phyloP scores from a whole-genome alignment of 2,888 invertebrate species.

The Cheilosia soror region DNA sequence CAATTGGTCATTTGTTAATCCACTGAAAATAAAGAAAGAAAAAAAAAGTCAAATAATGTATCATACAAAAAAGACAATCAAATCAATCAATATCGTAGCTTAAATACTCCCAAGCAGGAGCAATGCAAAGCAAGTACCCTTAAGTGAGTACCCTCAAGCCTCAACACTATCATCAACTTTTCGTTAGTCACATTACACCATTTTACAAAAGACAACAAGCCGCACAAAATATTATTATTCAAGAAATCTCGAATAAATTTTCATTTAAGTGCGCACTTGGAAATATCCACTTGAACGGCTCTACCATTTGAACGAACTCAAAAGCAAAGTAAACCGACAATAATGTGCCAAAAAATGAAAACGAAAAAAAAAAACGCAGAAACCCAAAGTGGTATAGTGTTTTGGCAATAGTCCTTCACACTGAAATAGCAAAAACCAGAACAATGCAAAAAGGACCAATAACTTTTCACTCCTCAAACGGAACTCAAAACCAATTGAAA shows the following conservation, averaged over 20 bases:
- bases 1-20: background rate
- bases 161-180: conserved; percentile 29
- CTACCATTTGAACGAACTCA: conserved; percentile 56
- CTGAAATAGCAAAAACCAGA: conserved; percentile 41
- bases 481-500: conserved; percentile 68
- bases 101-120: background rate
- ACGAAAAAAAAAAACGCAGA: background rate
- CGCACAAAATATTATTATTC: conserved; percentile 53
- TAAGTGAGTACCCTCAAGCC: conserved; percentile 5
- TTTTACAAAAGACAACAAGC: conserved; percentile 44
- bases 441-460: conserved; percentile 66
- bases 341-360: conserved; percentile 32
- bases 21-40: background rate
- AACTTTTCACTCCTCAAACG: conserved; percentile 63
- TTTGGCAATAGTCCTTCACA: conserved; percentile 71
- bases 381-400: conserved; percentile 50
- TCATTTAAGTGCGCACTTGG: conserved; percentile 58
- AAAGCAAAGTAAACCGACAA: conserved; percentile 53
- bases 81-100: background rate
- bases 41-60: background rate
- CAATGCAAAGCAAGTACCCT: background rate
- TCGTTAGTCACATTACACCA: conserved; percentile 37
- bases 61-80: background rate
- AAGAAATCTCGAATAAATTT: conserved; percentile 69
- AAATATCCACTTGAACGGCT: conserved; percentile 52